Evolutionary conservation across 2,113 vertebrate species (phyloP).

Genomic region (Equus przewalskii): DNA sequence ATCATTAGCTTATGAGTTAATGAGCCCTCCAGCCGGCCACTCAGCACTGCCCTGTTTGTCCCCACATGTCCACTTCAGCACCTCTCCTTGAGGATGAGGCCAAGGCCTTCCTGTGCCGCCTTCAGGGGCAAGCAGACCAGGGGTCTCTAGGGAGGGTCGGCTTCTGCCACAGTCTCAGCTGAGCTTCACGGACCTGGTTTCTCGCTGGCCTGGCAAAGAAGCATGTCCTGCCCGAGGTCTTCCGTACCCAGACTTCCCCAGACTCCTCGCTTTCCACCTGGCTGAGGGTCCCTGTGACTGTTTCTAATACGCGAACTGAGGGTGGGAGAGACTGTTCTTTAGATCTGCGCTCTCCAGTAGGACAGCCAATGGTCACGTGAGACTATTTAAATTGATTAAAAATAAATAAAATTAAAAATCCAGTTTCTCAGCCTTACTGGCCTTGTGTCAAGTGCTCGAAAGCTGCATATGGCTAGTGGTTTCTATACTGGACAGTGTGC

Average conservation of each 20-base stretch:
- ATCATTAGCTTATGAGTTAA: neutral
- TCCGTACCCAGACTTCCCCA: neutral
- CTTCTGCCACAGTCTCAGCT: fast-evolving
- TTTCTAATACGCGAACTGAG: neutral
- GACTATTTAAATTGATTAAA: neutral
- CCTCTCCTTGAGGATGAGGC: neutral
- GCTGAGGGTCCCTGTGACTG: constrained; percentile 50
- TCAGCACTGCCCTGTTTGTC: neutral
- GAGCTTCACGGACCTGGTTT: neutral
- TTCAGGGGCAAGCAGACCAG: neutral
- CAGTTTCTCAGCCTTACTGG: neutral
- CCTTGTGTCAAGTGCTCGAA: fast-evolving
- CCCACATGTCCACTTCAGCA: fast-evolving
- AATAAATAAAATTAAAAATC: neutral
- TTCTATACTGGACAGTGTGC: fast-evolving
- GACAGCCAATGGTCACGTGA: neutral
- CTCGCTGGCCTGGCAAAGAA: neutral
- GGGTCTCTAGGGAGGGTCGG: neutral
- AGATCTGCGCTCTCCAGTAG: neutral
- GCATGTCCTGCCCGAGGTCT: neutral
- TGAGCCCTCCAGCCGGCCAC: neutral
- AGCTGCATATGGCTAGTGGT: fast-evolving
- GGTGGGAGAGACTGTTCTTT: neutral
- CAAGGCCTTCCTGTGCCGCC: neutral
- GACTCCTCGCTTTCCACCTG: neutral